These are phyloP conservation scores for Cheirogaleus major DNA, from an alignment of 2,797 vertebrate genomes.

Conservation along the genomic window DNA sequence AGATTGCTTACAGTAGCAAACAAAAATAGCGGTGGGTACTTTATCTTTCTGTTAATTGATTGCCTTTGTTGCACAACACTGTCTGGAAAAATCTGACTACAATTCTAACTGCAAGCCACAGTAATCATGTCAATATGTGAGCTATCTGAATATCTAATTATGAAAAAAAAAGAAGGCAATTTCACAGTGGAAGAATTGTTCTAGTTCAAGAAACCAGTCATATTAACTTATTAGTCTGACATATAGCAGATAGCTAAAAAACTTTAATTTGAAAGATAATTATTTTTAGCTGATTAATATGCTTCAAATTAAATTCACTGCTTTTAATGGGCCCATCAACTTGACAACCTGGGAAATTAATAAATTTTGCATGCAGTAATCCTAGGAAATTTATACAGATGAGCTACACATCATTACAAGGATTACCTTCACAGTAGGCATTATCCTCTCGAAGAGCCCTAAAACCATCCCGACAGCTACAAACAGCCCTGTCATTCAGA, in stretches of 20 bases:
- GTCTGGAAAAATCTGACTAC: conserved; percentile 62
- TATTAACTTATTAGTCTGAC: conserved; percentile 63
- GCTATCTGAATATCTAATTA: conserved; percentile 72
- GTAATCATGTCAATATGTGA: conserved; percentile 67
- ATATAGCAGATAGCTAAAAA: conserved; percentile 52
- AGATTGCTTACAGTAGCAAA: conserved; percentile 20
- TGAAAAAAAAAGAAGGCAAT: conserved; percentile 50
- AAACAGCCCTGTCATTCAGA: conserved; percentile 94
- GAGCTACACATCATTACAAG: conserved; percentile 1
- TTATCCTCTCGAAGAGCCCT: conserved; percentile 95
- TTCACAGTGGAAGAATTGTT: conserved; percentile 64
- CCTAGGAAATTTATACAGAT: conserved; percentile 45
- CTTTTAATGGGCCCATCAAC: conserved; percentile 66
- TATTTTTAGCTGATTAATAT: conserved; percentile 80
- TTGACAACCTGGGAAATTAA: conserved; percentile 76
- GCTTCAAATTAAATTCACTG: conserved; percentile 74
- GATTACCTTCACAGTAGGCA: conserved; percentile 97
- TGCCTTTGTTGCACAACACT: conserved; percentile 52
- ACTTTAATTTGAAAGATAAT: conserved; percentile 74
- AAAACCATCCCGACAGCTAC: conserved; percentile 95
- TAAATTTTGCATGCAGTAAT: conserved; percentile 61
- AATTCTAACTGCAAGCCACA: conserved; percentile 56
- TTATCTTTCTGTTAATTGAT: conserved; percentile 56
- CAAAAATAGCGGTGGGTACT: conserved; percentile 17
- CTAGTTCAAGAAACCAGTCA: conserved; percentile 74